phyloP scores from a whole-genome alignment of 2,113 vertebrate genomes.

The Megaceryle torquata region DNA sequence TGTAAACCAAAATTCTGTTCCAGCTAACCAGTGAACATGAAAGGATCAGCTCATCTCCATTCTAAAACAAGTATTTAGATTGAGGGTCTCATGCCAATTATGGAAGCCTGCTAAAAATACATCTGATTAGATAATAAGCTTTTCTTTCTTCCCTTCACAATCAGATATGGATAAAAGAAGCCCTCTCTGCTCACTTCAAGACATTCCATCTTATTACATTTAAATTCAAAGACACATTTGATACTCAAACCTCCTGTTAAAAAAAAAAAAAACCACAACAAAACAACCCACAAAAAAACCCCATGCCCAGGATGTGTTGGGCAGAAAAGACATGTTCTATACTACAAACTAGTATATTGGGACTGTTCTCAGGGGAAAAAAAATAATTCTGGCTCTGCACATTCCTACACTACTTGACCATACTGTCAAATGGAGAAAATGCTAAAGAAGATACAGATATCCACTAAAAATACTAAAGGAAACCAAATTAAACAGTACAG shows the following conservation, averaged over 20 bases:
- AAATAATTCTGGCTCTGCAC: neutral
- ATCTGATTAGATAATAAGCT: constrained; percentile 14
- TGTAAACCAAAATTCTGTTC: neutral
- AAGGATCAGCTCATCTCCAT: constrained; percentile 20
- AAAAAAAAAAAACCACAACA: neutral
- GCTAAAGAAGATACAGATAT: neutral
- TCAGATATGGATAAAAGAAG: constrained; percentile 10
- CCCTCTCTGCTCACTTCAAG: neutral
- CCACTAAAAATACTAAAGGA: neutral
- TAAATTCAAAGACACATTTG: neutral
- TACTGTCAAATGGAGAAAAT: neutral
- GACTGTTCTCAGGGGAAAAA: neutral
- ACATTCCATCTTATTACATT: neutral
- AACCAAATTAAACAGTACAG: neutral
- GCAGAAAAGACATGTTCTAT: neutral
- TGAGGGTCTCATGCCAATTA: constrained; percentile 32
- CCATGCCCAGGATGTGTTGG: neutral
- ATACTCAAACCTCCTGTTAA: neutral
- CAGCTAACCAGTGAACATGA: neutral
- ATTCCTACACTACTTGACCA: neutral
- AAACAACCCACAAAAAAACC: too few relatives aligned
- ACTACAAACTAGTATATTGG: neutral
- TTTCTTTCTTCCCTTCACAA: constrained; percentile 4
- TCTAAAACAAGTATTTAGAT: neutral
- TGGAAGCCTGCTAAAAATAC: neutral